Evolutionary conservation across 2,888 invertebrate genomes (phyloP), one percentile per base, ranked within the genome.

Genomic region (Cartodere bifasciata): DNA sequence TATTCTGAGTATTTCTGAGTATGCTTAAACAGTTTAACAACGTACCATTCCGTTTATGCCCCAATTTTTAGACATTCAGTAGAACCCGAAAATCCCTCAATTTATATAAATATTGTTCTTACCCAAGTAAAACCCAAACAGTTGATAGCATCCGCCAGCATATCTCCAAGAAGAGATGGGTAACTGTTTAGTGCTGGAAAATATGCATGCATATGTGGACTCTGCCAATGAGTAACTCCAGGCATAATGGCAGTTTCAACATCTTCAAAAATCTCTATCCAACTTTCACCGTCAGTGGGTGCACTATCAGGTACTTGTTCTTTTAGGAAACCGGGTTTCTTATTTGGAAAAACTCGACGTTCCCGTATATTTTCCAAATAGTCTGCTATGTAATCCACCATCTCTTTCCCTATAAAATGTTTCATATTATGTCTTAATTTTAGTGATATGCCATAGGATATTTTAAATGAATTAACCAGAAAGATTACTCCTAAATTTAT

Each of bases 301-400:
- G 97, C 91, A 13, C 78, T 73, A 13, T 75, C 73, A 0, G 97
- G 95, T 32, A 98, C 64, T 34, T 88, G 66, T 29, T 76, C 74
- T 45, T 83, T 73, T 55, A 98, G 75, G 56, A 94, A 98, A 4
- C 98, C 97, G 0, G 97, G 97, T 50, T 88, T 79, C 1, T 90
- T 90, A 10, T 83, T 80, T 0, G 97, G 97, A 53, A 87, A 94
- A 1, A 98, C 97, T 10, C 87, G 73, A 2, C 84, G 70, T 9
- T 81, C 82, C 1, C 94, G 70, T 37, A 98, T 90, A 44, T 80
- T 85, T 59, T 87, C 83, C 55, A 97, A 62, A 58, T 98, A 98
- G 56, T 97, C 90, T 1, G 94, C 94, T 44, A 98, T 94, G 59
- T 88, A 98, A 63, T 98, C 97, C 36, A 98, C 87, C 81, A 97